Evolutionary conservation across 2,797 vertebrate species (phyloP).

Genomic region (Amblyraja radiata): DNA sequence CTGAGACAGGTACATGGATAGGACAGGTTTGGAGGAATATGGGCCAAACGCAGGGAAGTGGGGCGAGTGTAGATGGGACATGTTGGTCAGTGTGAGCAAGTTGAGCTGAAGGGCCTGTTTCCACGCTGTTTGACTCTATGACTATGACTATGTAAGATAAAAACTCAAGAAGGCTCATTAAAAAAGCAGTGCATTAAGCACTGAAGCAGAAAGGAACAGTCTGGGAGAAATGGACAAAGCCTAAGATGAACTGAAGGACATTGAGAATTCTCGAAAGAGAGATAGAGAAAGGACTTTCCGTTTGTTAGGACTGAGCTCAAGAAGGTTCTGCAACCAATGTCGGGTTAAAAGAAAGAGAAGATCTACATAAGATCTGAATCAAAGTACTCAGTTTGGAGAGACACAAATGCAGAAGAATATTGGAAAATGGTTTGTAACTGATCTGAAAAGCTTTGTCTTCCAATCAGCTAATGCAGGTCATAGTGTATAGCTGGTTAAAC

Average conservation of each 20-base stretch:
- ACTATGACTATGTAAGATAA: not conserved
- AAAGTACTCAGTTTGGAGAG: not conserved
- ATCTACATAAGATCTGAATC: not conserved
- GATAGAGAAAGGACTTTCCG: not conserved
- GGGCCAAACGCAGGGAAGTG: no score
- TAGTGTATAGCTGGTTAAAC: not conserved
- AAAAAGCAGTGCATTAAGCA: not conserved
- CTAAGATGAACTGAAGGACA: not conserved
- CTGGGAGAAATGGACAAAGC: not conserved
- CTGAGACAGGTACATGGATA: no score
- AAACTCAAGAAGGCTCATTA: not conserved
- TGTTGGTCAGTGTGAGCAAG: no score
- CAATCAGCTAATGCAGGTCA: not conserved
- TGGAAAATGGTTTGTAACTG: not conserved
- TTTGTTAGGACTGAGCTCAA: not conserved
- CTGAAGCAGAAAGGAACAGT: not conserved
- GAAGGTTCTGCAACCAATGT: not conserved
- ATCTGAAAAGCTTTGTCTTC: not conserved
- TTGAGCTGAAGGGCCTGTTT: no score
- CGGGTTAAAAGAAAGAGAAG: not conserved
- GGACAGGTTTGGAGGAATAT: no score
- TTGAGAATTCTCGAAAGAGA: not conserved
- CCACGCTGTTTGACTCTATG: no score
- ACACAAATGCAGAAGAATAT: not conserved
- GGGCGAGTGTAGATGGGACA: no score